Conservation (phyloP, 2,797 vertebrate species). For the Pempheris klunzingeri region DNA sequence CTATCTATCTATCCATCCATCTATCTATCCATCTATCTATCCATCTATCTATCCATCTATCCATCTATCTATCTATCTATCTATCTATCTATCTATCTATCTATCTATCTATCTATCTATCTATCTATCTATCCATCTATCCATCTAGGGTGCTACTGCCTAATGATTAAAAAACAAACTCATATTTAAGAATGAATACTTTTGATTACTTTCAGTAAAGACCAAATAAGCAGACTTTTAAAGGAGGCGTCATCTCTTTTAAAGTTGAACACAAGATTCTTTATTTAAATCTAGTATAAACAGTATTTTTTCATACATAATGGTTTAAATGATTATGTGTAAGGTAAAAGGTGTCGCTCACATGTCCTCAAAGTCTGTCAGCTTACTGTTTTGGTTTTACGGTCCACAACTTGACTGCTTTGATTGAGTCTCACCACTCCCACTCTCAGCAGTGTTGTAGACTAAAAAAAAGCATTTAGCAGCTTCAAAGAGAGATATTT, state of each 20-base stretch:
- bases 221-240: neutral
- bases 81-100: too few relatives aligned
- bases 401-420: too few relatives aligned
- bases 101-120: too few relatives aligned
- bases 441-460: too few relatives aligned
- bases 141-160: constrained; percentile 8
- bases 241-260: neutral
- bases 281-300: neutral
- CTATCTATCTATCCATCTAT: too few relatives aligned
- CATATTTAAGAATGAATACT: neutral
- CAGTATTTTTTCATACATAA: neutral
- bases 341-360: too few relatives aligned
- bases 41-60: neutral
- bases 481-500: too few relatives aligned
- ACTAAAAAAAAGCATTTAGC: too few relatives aligned
- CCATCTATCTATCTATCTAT: too few relatives aligned
- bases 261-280: neutral
- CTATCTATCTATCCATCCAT: neutral
- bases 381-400: neutral
- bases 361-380: neutral
- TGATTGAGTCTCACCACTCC: too few relatives aligned
- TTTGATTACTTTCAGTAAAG: too few relatives aligned
- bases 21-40: neutral
- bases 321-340: neutral
- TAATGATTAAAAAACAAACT: constrained; percentile 22